Evolutionary conservation across 2,113 vertebrate genomes (phyloP), one percentile per base, ranked within the genome.

Genomic region (Sebastes fasciatus): DNA sequence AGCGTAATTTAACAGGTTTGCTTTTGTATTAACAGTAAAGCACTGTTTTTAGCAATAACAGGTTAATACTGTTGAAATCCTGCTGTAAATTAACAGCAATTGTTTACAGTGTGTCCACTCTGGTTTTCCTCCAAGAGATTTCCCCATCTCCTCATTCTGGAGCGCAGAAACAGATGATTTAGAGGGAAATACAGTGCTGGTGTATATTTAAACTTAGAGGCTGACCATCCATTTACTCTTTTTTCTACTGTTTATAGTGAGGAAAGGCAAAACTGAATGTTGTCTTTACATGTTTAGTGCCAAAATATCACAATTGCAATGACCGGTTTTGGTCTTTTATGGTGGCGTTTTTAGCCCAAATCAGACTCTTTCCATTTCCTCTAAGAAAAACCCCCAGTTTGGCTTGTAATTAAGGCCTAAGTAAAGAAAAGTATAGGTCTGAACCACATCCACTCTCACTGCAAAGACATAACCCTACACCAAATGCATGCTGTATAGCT

Each of bases 381-480:
- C 83, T 14, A 26, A 75, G 62, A 84, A 77, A 58, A 49, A 77
- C 76, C 60, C 80, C 76, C 65, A 61, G 58, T 82, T 66, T 61
- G 43, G 43, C 45, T 79, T 84, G 75, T 93, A 92, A 93, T 92
- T 86, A 87, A 78, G 66, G 74, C 64, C 66, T 80, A 79, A 83
- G 82, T 83, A 82, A 83, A 84, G 86, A 86, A 86, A 89, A 76
- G 84, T 65, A 42, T 40, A 12, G 48, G 61, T 73, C 68, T 66
- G 63, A 78, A 58, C 83, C 83, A 89, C 80, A 89, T 91, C 86
- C 91, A 89, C 77, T 87, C 64, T 82, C 68, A 82, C 67, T 71
- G 79, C 51, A 51, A 11, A 69, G 45, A 23, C 60, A 52, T 60
- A 68, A 68, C 68, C 77, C 9, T 10, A n/a, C 12, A 23, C 16